Evolutionary conservation across 2,888 invertebrate genomes (phyloP), one percentile per base, ranked within the genome.

Genomic region (Stramonita haemastoma): DNA sequence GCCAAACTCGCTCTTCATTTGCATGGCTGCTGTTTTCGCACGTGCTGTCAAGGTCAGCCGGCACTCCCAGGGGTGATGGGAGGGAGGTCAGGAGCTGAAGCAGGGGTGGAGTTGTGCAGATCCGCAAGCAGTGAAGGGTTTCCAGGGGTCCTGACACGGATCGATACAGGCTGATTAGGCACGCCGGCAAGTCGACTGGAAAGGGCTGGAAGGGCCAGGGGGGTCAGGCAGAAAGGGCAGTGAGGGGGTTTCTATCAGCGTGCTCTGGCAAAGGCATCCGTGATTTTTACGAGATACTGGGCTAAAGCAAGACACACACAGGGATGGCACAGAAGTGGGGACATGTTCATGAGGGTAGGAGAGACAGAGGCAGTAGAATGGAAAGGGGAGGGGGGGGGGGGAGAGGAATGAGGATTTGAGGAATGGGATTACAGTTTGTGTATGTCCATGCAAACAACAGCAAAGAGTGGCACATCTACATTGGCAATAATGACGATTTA

Each of bases 141-240:
- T 86, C 6, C 34, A 46, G 46, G 46, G 46, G 46, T 17, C 17
- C 26, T 70, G 86, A 70, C 86, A 70, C 86, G 34, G 86, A 86
- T 86, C 86, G 86, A 86, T 86, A 86, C 13, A 22, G 86, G 34
- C 70, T 86, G 86, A 86, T 86, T 86, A 86, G 66, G 86, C 86
- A 70, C 86, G 70, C 15, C 57, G 57, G 29, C 73, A 56, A 57
- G 84, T 26, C 34, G 66, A 22, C 86, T 70, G 86, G 86, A 70
- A 86, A 86, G 70, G 32, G 34, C 66, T 70, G 0, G 66, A 57
- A 86, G 86, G 86, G 86, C 32, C 19, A 86, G 86, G 32, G 86
- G 70, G 86, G 86, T 86, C 66, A 60, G 29, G 66, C 22, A n/a
- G 11, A 34, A 34, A 36, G 86, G 60, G 86, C 86, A 86, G 11